Base-by-base conservation (phyloP, 2,113 vertebrate species). In the Sciurus niger region DNA sequence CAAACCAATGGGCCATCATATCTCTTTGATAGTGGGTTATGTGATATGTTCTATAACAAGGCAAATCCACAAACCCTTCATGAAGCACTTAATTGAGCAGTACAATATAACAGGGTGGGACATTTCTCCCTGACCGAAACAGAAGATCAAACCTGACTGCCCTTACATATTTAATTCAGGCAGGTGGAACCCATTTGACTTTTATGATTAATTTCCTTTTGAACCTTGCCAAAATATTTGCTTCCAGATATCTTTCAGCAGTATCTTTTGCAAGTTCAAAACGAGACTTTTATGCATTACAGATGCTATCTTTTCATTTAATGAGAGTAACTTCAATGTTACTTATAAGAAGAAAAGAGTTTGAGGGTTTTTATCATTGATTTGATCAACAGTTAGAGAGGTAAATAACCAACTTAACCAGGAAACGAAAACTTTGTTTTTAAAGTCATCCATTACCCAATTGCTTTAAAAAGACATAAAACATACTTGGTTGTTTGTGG, bases 181-280 rank as follows among this genome's bases (percentile, higher is more conserved):
- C 30, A 93, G 91, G 48, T 84, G 37, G 46, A 97, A 94, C 4
- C 28, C 25, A 90, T 87, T 80, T 91, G 58, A 65, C 25, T 90
- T 78, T 84, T 51, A 79, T 25, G 72, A 34, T 84, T 84, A 84
- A 91, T 95, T 80, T 95, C 46, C 13, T 91, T 84, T 96, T 76
- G 43, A 95, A 93, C 34, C 22, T 77, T 88, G 72, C 18, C 60
- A 85, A 96, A 92, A 51, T 58, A 84, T 80, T 90, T 94, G 24
- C 13, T 91, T 87, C 70, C 22, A 46, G 12, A 76, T 51, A 3
- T 78, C 25, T 87, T 89, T 28, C 0, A 43, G 77, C 14, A 67
- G 40, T 80, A 51, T 6, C 46, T 43, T 87, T 58, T 55, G 8
- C 24, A 84, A 68, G 7, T 76, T 87, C 8, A 70, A 25, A 82